phyloP scores from a whole-genome alignment of 30 jellyfish, hydroid and myxozoan species.

The Turritopsis dohrnii region DNA sequence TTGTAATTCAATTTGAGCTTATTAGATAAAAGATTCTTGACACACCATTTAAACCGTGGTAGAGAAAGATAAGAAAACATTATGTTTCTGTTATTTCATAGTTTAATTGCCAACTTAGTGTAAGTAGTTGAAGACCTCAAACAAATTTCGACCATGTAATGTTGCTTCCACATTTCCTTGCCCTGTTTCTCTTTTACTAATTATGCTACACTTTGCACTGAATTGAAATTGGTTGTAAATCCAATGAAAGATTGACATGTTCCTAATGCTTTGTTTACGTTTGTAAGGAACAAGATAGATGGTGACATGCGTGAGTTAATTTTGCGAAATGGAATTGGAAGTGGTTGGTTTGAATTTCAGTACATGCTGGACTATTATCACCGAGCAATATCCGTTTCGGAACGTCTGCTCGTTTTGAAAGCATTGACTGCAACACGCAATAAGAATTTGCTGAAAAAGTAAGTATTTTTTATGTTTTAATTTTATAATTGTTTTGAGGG shows the following conservation, averaged over 20 bases:
- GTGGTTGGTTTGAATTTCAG: neutral
- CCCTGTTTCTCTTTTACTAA: too few species aligned
- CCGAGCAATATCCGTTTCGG: neutral
- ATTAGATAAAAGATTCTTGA: too few species aligned
- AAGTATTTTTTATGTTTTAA: too few species aligned
- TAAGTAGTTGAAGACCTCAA: too few species aligned
- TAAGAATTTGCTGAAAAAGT: neutral
- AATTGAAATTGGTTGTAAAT: neutral
- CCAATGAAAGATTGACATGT: neutral
- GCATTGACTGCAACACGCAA: neutral
- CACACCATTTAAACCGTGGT: too few species aligned
- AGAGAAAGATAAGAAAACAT: too few species aligned
- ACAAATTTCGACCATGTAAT: too few species aligned
- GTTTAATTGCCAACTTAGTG: too few species aligned
- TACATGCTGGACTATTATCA: neutral
- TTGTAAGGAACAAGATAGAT: neutral
- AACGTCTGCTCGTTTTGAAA: neutral
- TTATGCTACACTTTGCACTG: neutral
- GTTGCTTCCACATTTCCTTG: too few species aligned
- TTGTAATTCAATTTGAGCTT: neutral
- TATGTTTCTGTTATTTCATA: too few species aligned
- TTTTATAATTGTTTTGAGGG: too few species aligned
- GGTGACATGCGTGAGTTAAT: slow-evolving; percentile 9
- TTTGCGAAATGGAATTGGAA: neutral
- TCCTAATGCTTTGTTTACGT: neutral